phyloP scores from a whole-genome alignment of 2,888 invertebrate genomes.

The Aphodius granarius region DNA sequence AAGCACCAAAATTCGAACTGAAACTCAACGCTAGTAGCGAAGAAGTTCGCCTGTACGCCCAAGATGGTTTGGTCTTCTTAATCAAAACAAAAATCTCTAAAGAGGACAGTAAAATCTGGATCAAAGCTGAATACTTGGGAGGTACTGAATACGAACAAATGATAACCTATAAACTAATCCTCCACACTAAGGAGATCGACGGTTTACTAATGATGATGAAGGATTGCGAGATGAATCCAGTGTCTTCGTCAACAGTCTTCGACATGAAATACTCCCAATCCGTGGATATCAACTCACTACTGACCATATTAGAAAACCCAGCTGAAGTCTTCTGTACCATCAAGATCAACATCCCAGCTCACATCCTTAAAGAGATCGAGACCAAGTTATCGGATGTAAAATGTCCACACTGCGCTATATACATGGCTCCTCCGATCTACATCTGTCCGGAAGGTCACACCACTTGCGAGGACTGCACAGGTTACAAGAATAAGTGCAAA shows the following conservation, averaged over 20 bases:
- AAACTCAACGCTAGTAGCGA: slow-evolving; percentile 5
- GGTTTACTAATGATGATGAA: slow-evolving; percentile 18
- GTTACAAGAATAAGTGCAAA: slow-evolving; percentile 19
- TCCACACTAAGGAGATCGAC: slow-evolving; percentile 17
- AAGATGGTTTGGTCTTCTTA: slow-evolving; percentile 17
- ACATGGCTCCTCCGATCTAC: slow-evolving; percentile 24
- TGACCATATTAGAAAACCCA: slow-evolving; percentile 18
- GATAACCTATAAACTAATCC: slow-evolving; percentile 24
- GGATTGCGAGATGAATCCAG: slow-evolving; percentile 2
- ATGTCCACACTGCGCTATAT: slow-evolving; percentile 17
- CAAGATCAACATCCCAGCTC: slow-evolving; percentile 14
- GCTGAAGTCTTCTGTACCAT: slow-evolving; percentile 12
- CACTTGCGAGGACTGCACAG: slow-evolving; percentile 21
- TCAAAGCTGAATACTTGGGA: slow-evolving; percentile 20
- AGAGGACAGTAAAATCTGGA: slow-evolving; percentile 22
- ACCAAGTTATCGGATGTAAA: slow-evolving; percentile 18
- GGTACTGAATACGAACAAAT: not conserved
- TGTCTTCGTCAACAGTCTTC: slow-evolving; percentile 9
- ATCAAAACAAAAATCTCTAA: slow-evolving; percentile 19
- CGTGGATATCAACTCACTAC: slow-evolving; percentile 16
- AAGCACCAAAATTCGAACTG: slow-evolving; percentile 14
- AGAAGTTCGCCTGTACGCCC: slow-evolving; percentile 9
- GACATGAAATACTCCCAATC: slow-evolving; percentile 13
- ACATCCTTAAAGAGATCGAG: slow-evolving; percentile 8
- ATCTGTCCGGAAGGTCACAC: slow-evolving; percentile 22